Conservation (phyloP, 92 coral and sea anemone genomes). For the Anthopleura xanthogrammica region DNA sequence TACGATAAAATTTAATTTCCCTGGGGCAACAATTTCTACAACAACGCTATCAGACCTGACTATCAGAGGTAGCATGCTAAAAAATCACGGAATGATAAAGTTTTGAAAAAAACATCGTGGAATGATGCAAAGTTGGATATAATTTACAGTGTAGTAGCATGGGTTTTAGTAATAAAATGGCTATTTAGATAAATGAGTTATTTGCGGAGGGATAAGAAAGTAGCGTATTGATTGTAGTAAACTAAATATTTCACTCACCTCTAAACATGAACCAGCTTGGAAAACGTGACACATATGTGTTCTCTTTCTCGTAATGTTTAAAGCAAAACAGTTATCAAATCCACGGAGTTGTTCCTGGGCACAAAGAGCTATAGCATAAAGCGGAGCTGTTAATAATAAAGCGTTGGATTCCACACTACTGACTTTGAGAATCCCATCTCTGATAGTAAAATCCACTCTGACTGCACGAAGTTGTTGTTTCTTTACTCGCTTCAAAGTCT, state of each 20-base stretch:
- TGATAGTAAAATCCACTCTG: constrained; percentile 86
- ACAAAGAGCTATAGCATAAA: constrained; percentile 95
- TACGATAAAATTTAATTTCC: neutral
- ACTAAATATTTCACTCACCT: constrained; percentile 61
- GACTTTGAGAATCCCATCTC: constrained; percentile 90
- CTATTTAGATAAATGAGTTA: neutral
- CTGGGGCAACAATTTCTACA: neutral
- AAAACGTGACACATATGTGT: constrained; percentile 95
- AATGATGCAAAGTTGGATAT: neutral
- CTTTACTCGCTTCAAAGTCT: constrained; percentile 89
- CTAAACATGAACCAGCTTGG: constrained; percentile 93
- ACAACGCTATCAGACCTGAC: neutral
- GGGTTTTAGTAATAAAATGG: neutral
- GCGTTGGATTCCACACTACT: constrained; percentile 79
- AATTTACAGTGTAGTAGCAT: neutral
- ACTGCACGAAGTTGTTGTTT: constrained; percentile 75
- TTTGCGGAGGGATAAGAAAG: neutral
- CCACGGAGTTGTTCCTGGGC: constrained; percentile 95
- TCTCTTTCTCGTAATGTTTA: constrained; percentile 88
- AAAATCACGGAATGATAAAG: neutral
- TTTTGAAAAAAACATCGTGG: neutral
- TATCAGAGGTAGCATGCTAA: neutral
- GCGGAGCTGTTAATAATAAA: constrained; percentile 86
- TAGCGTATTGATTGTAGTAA: constrained; percentile 12
- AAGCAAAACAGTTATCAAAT: constrained; percentile 84